phyloP scores from a whole-genome alignment of 2,797 vertebrate genomes.

The Clarias fuscus region DNA sequence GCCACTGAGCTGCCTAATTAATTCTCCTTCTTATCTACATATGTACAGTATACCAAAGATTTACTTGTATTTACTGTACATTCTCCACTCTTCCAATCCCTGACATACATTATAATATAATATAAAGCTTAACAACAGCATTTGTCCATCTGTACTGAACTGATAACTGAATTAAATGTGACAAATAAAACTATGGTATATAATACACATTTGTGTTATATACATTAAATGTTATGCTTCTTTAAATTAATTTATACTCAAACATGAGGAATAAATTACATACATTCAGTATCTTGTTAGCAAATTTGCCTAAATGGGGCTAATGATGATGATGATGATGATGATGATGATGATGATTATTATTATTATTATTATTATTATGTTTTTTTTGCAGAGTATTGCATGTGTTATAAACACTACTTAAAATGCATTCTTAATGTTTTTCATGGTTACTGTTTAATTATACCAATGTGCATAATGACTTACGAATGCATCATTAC shows the following conservation, averaged over 20 bases:
- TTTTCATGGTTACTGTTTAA: not conserved
- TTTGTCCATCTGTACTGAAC: not conserved
- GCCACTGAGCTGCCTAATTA: no score
- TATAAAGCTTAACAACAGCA: not conserved
- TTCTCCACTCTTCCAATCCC: no score
- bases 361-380: no score
- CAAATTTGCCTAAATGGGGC: not conserved
- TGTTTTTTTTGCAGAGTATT: not conserved
- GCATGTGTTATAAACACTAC: not conserved
- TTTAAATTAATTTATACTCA: not conserved
- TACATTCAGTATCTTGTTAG: not conserved
- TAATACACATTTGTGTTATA: not conserved
- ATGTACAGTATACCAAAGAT: no score
- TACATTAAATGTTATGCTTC: not conserved
- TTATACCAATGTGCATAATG: not conserved
- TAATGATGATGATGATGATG: not conserved
- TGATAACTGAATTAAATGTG: not conserved
- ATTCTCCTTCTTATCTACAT: no score
- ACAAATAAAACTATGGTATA: not conserved
- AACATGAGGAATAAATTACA: not conserved
- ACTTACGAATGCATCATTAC: not conserved
- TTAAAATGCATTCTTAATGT: not conserved
- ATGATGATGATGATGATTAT: no score
- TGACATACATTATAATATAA: not conserved
- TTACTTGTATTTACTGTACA: no score